Percentiles rank a stretch among this genome's conserved stretches.
Evolutionary conservation across 2,113 vertebrate genomes (phyloP).

Genomic region (Gorsachius goisagi): DNA sequence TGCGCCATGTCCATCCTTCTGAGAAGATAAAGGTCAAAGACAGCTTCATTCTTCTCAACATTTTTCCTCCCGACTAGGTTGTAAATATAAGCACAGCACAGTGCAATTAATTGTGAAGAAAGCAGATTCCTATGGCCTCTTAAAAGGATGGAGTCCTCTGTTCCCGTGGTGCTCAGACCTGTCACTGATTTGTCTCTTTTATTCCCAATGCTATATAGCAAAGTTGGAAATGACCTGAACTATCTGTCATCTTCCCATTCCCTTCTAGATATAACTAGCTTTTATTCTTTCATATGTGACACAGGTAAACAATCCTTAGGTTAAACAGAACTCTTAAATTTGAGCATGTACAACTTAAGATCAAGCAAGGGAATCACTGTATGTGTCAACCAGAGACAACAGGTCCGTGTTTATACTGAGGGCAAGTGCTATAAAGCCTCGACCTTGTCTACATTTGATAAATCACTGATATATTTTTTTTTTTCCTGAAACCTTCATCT

Average conservation of each 20-base stretch:
- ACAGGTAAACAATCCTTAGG: not conserved
- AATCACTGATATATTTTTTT: fast-evolving
- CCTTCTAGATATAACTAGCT: not conserved
- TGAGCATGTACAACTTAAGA: not conserved
- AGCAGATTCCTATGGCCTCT: not conserved
- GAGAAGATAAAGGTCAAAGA: conserved; percentile 63
- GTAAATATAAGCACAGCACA: conserved; percentile 1
- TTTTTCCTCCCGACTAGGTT: not conserved
- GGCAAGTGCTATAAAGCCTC: not conserved
- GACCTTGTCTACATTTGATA: not conserved
- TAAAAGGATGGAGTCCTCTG: not conserved
- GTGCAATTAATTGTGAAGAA: not conserved
- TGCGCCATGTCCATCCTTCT: conserved; percentile 28
- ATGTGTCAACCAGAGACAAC: not conserved
- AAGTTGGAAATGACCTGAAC: not conserved
- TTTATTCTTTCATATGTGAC: fast-evolving
- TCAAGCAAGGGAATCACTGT: not conserved
- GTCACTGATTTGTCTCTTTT: not conserved
- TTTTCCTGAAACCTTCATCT: not conserved
- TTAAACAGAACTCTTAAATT: not conserved
- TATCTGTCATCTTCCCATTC: not conserved
- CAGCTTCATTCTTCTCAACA: not conserved
- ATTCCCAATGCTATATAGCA: fast-evolving
- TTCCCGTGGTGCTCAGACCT: not conserved
- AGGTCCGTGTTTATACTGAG: not conserved